These are phyloP conservation scores for Bubo blakistoni DNA, from an alignment of 2,113 vertebrate species.

Conservation along the genomic window DNA sequence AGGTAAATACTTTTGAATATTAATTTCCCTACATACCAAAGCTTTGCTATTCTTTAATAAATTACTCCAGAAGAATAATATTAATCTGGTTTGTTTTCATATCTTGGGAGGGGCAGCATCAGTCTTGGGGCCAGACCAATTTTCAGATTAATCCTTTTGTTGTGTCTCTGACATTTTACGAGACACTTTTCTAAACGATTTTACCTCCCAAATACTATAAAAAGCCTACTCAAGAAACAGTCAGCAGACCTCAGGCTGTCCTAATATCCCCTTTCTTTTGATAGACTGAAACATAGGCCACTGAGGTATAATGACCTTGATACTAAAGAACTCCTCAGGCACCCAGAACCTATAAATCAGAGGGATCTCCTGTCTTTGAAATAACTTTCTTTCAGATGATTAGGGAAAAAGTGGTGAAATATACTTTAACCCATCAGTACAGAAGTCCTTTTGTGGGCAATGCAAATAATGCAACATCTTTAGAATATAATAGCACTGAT, in stretches of 20 bases:
- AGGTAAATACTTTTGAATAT: not conserved
- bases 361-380: not conserved
- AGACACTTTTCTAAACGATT: not conserved
- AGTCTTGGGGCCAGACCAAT: not conserved
- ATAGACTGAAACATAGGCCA: not conserved
- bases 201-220: not conserved
- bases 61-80: not conserved
- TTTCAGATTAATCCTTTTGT: not conserved
- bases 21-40: not conserved
- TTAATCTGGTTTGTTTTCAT: not conserved
- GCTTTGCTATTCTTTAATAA: not conserved
- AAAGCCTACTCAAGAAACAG: not conserved
- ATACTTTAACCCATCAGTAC: not conserved
- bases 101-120: not conserved
- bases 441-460: accelerated
- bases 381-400: not conserved
- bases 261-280: not conserved
- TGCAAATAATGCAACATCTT: not conserved
- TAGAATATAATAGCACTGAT: not conserved
- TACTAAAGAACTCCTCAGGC: not conserved
- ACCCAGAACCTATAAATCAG: not conserved
- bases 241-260: not conserved
- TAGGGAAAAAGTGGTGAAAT: not conserved
- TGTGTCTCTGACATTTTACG: not conserved
- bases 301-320: not conserved